Base-by-base conservation (phyloP, 2,888 invertebrate genomes). In the Lysandra bellargus region DNA sequence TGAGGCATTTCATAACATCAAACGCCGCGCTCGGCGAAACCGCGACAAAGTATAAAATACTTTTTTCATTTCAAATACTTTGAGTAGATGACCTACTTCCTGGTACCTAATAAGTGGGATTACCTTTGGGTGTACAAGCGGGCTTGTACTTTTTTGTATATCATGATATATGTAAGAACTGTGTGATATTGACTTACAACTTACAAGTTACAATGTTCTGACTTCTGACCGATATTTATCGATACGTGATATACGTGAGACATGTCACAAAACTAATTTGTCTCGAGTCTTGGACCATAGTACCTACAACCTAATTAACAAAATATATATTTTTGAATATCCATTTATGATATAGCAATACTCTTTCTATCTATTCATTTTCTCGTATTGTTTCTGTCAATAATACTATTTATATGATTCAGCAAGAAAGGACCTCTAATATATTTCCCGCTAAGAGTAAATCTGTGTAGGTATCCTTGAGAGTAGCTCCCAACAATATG, bases 371-470 rank as follows among this genome's bases (percentile, higher is more conserved):
- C 23, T 23, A 23, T 61, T 61, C 23, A 7, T 0, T 60, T 61
- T 23, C 23, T 17, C 14, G 17, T 57, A 17, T 57, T 57, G 4
- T 57, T 3, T 57, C 17, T 49, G 60, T 9, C 23, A 61, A n/a
- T 61, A 61, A 23, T 23, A 23, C 23, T 23, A 57, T 57, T 17
- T 57, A 49, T 49, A 3, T 0, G 57, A 14, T 57, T 3, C 17
- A 57, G 17, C 57, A 57, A 57, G 17, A 17, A 57, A 57, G 57
- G 7, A 61, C 61, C 61, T 61, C 2, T 3, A 23, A 61, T 61
- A 61, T 61, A 61, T 61, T 60, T 23, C 61, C 61, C n/a, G 61
- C 61, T 61, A 61, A 61, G 23, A 61, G 61, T 61, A 61, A 23
- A 61, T 9, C 61, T 61, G 61, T 61, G 61, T 61, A 61, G 4